Percentiles rank a stretch among this genome's conserved stretches.
Conservation (phyloP, 1,140 invertebrate species). For the Macrobrachium nipponense region DNA sequence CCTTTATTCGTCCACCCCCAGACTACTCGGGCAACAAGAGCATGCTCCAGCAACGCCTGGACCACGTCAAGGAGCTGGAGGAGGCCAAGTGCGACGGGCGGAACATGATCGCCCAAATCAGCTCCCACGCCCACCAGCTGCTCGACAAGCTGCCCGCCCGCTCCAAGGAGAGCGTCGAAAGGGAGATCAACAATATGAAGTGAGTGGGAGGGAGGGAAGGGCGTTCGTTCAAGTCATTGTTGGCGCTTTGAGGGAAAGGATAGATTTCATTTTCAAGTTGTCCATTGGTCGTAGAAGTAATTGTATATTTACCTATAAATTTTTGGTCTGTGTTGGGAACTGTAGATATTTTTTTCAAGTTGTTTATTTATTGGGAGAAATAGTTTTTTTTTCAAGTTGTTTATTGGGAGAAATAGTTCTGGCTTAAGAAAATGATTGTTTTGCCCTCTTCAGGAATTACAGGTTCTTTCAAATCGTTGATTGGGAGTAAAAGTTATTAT, state of each 20-base stretch:
- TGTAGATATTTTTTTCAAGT: too few relatives aligned
- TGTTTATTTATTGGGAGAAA: too few relatives aligned
- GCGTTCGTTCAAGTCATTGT: not conserved
- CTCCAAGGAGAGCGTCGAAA: slow-evolving; percentile 83
- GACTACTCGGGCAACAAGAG: slow-evolving; percentile 80
- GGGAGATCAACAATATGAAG: slow-evolving; percentile 81
- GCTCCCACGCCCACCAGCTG: slow-evolving; percentile 69
- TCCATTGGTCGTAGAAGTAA: too few relatives aligned
- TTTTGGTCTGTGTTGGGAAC: too few relatives aligned
- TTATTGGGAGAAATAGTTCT: too few relatives aligned
- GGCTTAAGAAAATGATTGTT: too few relatives aligned
- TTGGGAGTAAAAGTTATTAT: too few relatives aligned
- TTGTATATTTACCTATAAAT: too few relatives aligned
- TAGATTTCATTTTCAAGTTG: not conserved
- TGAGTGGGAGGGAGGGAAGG: slow-evolving; percentile 65
- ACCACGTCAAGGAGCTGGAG: slow-evolving; percentile 51
- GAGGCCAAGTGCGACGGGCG: slow-evolving; percentile 56
- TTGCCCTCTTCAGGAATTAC: too few relatives aligned
- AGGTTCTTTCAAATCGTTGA: too few relatives aligned
- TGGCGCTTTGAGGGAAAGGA: not conserved
- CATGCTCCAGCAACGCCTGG: slow-evolving; percentile 57
- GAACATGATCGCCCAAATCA: slow-evolving; percentile 59
- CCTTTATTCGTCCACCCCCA: slow-evolving; percentile 59
- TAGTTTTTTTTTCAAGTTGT: too few relatives aligned
- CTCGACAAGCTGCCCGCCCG: slow-evolving; percentile 76